phyloP scores from a whole-genome alignment of 2,888 invertebrate species.

The Plagodis pulveraria region DNA sequence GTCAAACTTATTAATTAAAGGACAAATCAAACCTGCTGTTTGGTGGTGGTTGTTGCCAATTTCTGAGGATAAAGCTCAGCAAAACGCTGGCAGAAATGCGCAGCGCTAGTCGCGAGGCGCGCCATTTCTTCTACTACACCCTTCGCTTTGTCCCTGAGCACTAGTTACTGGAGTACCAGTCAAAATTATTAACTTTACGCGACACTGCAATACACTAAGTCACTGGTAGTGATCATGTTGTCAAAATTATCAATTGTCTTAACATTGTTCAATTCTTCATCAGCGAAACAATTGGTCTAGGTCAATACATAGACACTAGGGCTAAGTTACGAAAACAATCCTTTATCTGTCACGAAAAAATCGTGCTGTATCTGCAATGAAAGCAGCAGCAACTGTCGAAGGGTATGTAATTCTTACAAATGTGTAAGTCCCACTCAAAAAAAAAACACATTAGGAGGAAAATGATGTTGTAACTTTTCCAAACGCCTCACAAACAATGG shows the following conservation, averaged over 20 bases:
- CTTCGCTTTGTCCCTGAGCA: background rate
- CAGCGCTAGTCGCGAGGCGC: constrained; percentile 68
- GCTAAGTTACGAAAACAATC: background rate
- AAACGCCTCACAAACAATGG: constrained; percentile 6
- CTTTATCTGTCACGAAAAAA: too few species aligned
- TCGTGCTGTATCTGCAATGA: background rate
- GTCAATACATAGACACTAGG: background rate
- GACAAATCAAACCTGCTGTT: constrained; percentile 52
- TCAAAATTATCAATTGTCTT: constrained; percentile 1
- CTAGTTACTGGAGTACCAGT: background rate
- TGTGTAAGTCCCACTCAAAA: background rate
- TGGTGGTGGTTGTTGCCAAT: constrained; percentile 56
- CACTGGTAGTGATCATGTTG: background rate
- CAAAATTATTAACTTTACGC: background rate
- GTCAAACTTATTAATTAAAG: too few species aligned
- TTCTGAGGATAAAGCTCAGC: constrained; percentile 76
- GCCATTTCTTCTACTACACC: constrained; percentile 56
- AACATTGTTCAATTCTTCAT: background rate
- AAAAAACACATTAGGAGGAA: background rate
- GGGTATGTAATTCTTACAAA: background rate
- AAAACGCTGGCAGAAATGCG: constrained; percentile 72
- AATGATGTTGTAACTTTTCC: constrained; percentile 1
- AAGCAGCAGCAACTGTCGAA: background rate
- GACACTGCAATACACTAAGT: background rate
- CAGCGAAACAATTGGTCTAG: background rate